phyloP scores from a whole-genome alignment of 2,797 vertebrate species.

The Peromyscus melanophrys region DNA sequence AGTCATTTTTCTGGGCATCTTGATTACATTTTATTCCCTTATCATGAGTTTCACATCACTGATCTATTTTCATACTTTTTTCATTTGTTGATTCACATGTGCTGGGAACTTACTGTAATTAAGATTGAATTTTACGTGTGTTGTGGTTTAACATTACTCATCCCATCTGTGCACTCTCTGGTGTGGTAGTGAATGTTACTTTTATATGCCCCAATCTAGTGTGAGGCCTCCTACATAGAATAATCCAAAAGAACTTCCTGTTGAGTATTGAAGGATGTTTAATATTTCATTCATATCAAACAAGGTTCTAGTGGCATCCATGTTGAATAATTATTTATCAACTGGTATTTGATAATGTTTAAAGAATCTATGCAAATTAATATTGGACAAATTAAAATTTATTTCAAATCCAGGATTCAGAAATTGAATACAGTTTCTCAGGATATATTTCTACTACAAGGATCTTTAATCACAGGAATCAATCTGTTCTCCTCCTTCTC shows the following conservation, averaged over 20 bases:
- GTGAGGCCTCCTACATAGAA: background rate
- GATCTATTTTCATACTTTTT: background rate
- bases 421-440: background rate
- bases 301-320: background rate
- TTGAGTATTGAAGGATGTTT: background rate
- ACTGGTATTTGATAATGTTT: background rate
- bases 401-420: slow-evolving; percentile 22
- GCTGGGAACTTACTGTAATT: background rate
- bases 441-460: background rate
- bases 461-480: background rate
- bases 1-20: background rate
- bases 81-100: background rate
- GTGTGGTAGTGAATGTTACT: background rate
- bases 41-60: background rate
- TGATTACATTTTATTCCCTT: background rate
- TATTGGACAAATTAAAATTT: background rate
- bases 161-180: background rate
- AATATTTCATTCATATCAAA: slow-evolving; percentile 41
- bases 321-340: background rate
- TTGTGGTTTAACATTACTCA: background rate
- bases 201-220: background rate
- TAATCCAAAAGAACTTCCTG: background rate
- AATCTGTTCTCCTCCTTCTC: too few species aligned
- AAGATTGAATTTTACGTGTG: background rate
- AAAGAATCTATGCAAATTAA: slow-evolving; percentile 2